phyloP scores from a whole-genome alignment of 2,888 invertebrate species.

The Dichetophora obliterata region DNA sequence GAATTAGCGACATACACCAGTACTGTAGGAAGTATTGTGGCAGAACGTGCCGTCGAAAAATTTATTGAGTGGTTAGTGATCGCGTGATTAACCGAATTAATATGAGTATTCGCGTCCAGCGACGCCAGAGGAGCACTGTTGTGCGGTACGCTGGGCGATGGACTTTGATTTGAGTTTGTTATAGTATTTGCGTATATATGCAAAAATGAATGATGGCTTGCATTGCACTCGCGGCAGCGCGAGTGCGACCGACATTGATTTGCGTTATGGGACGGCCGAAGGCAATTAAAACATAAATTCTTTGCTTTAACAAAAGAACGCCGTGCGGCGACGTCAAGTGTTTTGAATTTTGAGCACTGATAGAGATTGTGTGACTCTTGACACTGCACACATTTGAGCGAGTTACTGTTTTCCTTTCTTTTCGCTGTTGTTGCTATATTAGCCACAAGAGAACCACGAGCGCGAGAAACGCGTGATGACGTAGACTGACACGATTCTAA shows the following conservation, averaged over 20 bases:
- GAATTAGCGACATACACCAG: neutral
- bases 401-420: neutral
- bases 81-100: neutral
- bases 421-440: conserved; percentile 34
- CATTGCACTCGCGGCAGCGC: neutral
- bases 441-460: neutral
- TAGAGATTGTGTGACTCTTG: neutral
- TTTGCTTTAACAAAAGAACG: neutral
- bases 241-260: no score
- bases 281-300: conserved; percentile 29
- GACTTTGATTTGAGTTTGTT: neutral
- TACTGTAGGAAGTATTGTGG: neutral
- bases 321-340: neutral
- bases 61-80: neutral
- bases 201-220: neutral
- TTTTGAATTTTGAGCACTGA: neutral
- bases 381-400: neutral
- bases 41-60: neutral
- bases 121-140: no score
- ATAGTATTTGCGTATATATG: neutral
- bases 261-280: neutral
- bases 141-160: no score
- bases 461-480: no score
- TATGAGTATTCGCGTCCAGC: neutral
- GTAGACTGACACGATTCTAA: no score